Percentiles rank a stretch among this genome's conserved stretches.
Evolutionary conservation across 1,140 invertebrate species (phyloP).

Genomic region (Euborellia annulipes): DNA sequence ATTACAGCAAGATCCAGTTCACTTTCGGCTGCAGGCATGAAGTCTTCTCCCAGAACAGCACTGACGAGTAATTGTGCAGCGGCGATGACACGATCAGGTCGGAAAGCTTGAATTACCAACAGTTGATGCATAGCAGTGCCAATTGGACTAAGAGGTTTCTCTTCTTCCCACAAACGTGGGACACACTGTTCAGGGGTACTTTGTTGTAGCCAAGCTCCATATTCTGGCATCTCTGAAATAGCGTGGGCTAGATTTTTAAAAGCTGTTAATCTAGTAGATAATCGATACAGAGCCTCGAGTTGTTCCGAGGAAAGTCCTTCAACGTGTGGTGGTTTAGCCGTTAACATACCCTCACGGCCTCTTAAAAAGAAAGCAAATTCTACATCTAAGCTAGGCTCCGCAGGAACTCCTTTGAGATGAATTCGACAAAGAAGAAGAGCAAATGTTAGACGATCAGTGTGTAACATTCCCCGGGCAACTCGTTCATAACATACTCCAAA

Average conservation of each 20-base stretch:
- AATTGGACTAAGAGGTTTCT: constrained; percentile 54
- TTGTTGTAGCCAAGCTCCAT: constrained; percentile 76
- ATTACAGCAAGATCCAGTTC: constrained; percentile 80
- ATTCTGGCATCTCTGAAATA: constrained; percentile 54
- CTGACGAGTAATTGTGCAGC: constrained; percentile 76
- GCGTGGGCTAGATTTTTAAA: constrained; percentile 69
- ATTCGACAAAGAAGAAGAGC: constrained; percentile 87
- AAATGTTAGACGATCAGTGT: constrained; percentile 88
- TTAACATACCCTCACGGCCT: constrained; percentile 71
- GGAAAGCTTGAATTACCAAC: constrained; percentile 79
- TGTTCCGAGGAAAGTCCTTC: constrained; percentile 67
- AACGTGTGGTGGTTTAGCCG: constrained; percentile 29
- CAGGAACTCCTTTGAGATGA: constrained; percentile 68
- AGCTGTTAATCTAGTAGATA: constrained; percentile 47
- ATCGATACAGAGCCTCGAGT: constrained; percentile 57
- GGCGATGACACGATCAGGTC: constrained; percentile 87
- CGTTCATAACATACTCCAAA: constrained; percentile 90
- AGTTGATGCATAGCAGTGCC: constrained; percentile 75
- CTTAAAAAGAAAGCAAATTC: constrained; percentile 91
- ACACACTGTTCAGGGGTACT: constrained; percentile 82
- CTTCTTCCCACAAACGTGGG: constrained; percentile 80
- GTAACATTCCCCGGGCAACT: constrained; percentile 92
- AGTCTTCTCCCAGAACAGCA: constrained; percentile 68
- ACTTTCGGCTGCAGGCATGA: constrained; percentile 79
- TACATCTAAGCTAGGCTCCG: constrained; percentile 70